These are phyloP conservation scores for Trachelus iudaicus DNA, from an alignment of 2,888 invertebrate species.

Conservation along the genomic window DNA sequence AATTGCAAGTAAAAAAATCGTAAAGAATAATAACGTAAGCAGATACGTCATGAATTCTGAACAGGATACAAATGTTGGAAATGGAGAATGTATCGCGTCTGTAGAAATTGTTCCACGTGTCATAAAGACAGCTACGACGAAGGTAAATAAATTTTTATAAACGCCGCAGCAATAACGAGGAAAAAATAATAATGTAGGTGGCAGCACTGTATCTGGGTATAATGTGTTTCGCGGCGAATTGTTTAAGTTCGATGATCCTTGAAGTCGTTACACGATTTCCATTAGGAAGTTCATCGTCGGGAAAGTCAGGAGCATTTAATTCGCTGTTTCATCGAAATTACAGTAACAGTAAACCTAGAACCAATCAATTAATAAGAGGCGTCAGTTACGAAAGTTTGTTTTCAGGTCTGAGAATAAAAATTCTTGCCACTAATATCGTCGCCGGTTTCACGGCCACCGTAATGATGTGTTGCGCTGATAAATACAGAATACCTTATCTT, in stretches of 20 bases:
- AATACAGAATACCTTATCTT: slow-evolving; percentile 43
- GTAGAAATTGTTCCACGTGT: not conserved
- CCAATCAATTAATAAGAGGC: not conserved
- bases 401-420: slow-evolving; percentile 45
- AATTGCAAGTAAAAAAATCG: not conserved
- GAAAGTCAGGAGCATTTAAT: slow-evolving; percentile 43
- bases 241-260: slow-evolving; percentile 43
- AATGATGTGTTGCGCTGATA: slow-evolving; percentile 42
- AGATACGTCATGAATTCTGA: not conserved
- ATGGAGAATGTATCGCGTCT: not conserved
- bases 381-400: slow-evolving; percentile 2
- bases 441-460: slow-evolving; percentile 42
- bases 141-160: slow-evolving; percentile 15
- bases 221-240: slow-evolving; percentile 45
- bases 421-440: slow-evolving; percentile 39
- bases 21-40: not conserved
- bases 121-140: slow-evolving; percentile 15
- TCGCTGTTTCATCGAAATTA: slow-evolving; percentile 44
- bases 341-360: slow-evolving; percentile 31
- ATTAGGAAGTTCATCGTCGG: slow-evolving; percentile 30
- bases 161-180: not conserved
- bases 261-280: slow-evolving; percentile 43
- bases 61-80: not conserved
- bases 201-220: slow-evolving; percentile 38
- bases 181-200: slow-evolving; percentile 24